Conservation (phyloP, 1,140 invertebrate species). For the Homalodisca vitripennis region DNA sequence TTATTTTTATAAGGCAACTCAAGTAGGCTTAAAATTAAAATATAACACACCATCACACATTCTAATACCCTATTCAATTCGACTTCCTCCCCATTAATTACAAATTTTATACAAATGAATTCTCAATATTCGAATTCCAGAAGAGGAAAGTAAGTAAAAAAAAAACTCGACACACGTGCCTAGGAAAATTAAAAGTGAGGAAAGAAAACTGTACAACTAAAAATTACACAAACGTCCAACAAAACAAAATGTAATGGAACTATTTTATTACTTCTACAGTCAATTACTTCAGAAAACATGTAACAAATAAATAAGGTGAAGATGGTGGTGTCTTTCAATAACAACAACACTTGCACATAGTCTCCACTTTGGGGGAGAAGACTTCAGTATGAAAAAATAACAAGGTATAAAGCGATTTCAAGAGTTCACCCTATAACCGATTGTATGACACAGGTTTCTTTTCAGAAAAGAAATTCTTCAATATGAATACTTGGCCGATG, state of each 20-base stretch:
- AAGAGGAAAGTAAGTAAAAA: too few species aligned
- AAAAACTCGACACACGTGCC: too few species aligned
- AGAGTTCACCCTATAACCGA: slow-evolving; percentile 21
- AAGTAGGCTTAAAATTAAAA: too few species aligned
- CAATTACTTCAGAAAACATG: not conserved
- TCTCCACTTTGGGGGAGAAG: slow-evolving; percentile 2
- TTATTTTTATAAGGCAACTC: too few species aligned
- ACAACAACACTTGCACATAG: not conserved
- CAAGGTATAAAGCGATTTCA: slow-evolving; percentile 6
- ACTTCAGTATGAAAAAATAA: not conserved
- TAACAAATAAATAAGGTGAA: not conserved
- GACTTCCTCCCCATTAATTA: too few species aligned
- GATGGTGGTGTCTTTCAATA: slow-evolving; percentile 9
- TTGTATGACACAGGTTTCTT: slow-evolving; percentile 55
- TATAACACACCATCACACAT: too few species aligned
- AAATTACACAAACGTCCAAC: too few species aligned
- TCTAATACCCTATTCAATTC: too few species aligned
- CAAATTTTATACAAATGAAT: too few species aligned
- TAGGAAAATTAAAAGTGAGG: too few species aligned
- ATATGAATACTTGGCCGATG: slow-evolving; percentile 85
- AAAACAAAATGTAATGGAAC: not conserved
- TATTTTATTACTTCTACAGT: not conserved
- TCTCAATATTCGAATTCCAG: too few species aligned
- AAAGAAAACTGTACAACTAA: too few species aligned
- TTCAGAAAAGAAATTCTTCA: slow-evolving; percentile 95